phyloP scores from a whole-genome alignment of 2,888 invertebrate genomes.

The Dione vanillae region DNA sequence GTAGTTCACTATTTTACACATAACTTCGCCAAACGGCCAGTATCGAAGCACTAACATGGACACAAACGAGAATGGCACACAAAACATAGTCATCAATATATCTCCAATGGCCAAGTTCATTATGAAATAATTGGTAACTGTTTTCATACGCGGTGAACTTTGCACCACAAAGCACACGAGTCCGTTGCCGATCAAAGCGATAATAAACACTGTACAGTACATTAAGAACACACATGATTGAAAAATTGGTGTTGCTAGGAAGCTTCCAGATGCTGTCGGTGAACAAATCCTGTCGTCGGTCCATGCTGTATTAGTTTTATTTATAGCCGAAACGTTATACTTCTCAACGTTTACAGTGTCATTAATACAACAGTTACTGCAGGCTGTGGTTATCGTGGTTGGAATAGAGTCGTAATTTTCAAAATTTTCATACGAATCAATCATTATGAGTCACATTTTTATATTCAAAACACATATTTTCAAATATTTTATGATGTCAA shows the following conservation, averaged over 20 bases:
- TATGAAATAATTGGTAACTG: slow-evolving; percentile 96
- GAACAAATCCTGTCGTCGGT: slow-evolving; percentile 57
- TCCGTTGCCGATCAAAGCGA: slow-evolving; percentile 89
- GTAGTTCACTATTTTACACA: slow-evolving; percentile 93
- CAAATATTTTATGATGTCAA: not conserved
- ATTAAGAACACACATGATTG: slow-evolving; percentile 87
- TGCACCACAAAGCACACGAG: slow-evolving; percentile 94
- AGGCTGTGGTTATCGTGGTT: slow-evolving; percentile 51
- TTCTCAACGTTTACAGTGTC: slow-evolving; percentile 47
- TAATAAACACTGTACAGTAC: slow-evolving; percentile 88
- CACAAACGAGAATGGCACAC: slow-evolving; percentile 95
- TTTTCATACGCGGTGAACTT: slow-evolving; percentile 93
- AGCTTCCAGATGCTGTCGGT: slow-evolving; percentile 57
- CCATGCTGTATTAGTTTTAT: slow-evolving; percentile 58
- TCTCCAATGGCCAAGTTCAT: slow-evolving; percentile 95
- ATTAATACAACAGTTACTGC: slow-evolving; percentile 48
- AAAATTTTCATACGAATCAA: slow-evolving; percentile 55
- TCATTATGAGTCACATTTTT: slow-evolving; percentile 58
- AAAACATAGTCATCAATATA: slow-evolving; percentile 94
- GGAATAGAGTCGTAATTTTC: slow-evolving; percentile 53
- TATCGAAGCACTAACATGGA: slow-evolving; percentile 91
- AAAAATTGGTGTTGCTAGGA: slow-evolving; percentile 80
- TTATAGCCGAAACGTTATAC: slow-evolving; percentile 44
- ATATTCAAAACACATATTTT: not conserved
- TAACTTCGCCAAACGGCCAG: slow-evolving; percentile 93